Evolutionary conservation across 2,113 vertebrate species (phyloP), one percentile per base, ranked within the genome.

Genomic region (Tyto alba): DNA sequence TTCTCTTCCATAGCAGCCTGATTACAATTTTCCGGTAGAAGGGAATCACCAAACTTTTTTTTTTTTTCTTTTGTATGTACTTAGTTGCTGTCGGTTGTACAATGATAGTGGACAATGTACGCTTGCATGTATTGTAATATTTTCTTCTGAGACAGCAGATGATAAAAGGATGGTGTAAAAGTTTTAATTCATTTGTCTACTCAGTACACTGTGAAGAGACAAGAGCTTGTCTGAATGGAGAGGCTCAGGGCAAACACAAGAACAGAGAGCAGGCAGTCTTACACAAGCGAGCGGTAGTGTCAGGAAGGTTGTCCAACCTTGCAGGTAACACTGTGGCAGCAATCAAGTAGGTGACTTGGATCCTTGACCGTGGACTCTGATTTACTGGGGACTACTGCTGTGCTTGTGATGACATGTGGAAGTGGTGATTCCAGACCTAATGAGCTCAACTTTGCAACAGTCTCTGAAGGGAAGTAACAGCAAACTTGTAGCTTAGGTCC

Each of bases 41-140:
- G 38, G 21, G 47, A 83, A n/a, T 36, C 43, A 60, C 38, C 16
- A 29, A 71, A 18, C 4, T 17, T 38, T 20, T 74, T n/a, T 47
- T 19, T 36, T 53, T n/a, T 11, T 16, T 45, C 19, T 57, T n/a
- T 17, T 41, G 8, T 50, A 1, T 25, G 20, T 48, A 7, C 11
- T 47, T 45, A 10, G 32, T 47, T 52, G 8, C 29, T 82, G 22
- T 27, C 55, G 55, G 32, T 36, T 73, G 16, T 30, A 12, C 45
- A 67, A 17, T 48, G 27, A 8, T 0, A 48, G 32, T 21, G 57
- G 66, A 48, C 62, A 43, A 1, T 4, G 26, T 13, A 36, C 13
- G 4, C 20, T 38, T 55, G 19, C 5, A 4, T 36, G 16, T 50
- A 10, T 38, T 52, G 32, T 19, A 32, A n/a, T 25, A 3, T 0